Evolutionary conservation across 2,888 invertebrate species (phyloP), one percentile per base, ranked within the genome.

Genomic region (Zhuqinia jingwanae): DNA sequence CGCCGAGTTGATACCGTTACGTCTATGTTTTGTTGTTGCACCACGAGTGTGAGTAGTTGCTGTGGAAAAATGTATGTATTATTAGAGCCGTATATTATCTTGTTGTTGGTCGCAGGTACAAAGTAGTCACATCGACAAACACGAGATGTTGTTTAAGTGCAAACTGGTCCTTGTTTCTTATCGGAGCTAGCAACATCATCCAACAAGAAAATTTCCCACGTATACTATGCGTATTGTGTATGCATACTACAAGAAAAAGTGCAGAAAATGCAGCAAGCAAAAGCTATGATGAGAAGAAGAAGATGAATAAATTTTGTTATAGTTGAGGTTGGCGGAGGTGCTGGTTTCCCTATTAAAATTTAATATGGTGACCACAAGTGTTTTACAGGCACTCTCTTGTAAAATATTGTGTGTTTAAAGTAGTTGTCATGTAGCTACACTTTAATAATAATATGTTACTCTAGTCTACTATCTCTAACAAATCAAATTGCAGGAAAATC

Each of bases 111-210:
- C 47, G 47, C 25, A n/a, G n/a, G n/a, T 70, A 47, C 47, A 8
- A 45, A 45, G 70, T 70, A 70, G 45, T 70, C 70, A 70, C 70
- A 45, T 70, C 68, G 20, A 42, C 20, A 22, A 42, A 70, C 70
- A 70, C 70, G 70, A 70, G 45, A 45, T 45, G 70, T 22, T 70
- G 45, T 45, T 70, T 70, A 70, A 47, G 70, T 70, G 45, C 47
- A 45, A 42, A 45, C 70, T 60, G 60, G 27, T 60, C 27, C 11
- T 13, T 60, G 27, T 60, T 60, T n/a, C n/a, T n/a, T n/a, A 60
- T 60, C 60, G 20, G 60, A n/a, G 11, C 27, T 47, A 27, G 27
- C 60, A 27, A n/a, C n/a, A n/a, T 27, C 60, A 60, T 60, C 60
- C 60, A 27, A 27, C 27, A 22, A 27, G 27, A 27, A 60, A 53